Evolutionary conservation across 2,888 invertebrate species (phyloP).

Genomic region (Creontiades dilutus): DNA sequence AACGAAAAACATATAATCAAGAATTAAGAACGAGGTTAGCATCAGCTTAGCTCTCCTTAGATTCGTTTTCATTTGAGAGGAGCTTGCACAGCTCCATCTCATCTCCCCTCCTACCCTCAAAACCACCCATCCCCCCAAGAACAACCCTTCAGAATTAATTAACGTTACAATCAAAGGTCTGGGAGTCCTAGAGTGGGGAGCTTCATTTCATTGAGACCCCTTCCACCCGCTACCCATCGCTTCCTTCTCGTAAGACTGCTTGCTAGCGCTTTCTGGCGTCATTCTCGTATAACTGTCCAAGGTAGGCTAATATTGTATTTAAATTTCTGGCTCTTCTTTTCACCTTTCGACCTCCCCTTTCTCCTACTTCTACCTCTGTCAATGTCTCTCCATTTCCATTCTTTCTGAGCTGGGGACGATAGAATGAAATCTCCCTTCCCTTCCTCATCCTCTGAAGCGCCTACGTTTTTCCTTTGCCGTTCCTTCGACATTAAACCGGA

Average conservation of each 20-base stretch:
- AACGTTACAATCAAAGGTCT: conserved; percentile 43
- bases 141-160: conserved; percentile 35
- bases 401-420: background rate
- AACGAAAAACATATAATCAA: background rate
- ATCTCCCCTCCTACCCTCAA: background rate
- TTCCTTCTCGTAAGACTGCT: background rate
- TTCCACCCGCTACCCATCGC: background rate
- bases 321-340: conserved; percentile 10
- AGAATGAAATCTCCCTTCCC: background rate
- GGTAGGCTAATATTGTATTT: conserved; percentile 19
- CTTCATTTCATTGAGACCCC: conserved; percentile 13
- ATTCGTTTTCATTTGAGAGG: no score
- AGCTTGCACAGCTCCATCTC: background rate
- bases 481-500: background rate
- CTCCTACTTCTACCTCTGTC: conserved; percentile 13
- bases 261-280: background rate
- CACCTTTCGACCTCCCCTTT: background rate
- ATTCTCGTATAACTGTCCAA: background rate
- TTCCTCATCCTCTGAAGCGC: background rate
- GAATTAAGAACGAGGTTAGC: background rate
- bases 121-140: background rate
- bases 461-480: background rate
- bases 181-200: background rate
- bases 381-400: conserved; percentile 47
- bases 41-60: background rate